Percentiles rank a stretch among this genome's conserved stretches.
Evolutionary conservation across 2,113 vertebrate genomes (phyloP).

Genomic region (Bettongia penicillata): DNA sequence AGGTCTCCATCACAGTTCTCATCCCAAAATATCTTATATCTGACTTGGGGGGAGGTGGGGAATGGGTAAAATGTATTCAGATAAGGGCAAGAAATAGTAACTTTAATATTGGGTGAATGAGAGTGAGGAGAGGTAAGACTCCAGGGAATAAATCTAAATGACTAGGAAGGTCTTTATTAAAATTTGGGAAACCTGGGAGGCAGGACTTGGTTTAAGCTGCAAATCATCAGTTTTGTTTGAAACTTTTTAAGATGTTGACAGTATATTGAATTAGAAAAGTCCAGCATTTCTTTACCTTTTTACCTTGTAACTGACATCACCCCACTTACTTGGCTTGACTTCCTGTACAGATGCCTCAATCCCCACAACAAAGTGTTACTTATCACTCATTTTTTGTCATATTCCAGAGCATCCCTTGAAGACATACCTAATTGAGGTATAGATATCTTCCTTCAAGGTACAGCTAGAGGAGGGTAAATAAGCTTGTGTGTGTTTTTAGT

Average conservation of each 20-base stretch:
- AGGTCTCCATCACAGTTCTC: not conserved
- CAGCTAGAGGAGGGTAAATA: not conserved
- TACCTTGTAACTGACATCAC: not conserved
- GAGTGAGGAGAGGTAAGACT: not conserved
- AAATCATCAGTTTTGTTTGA: not conserved
- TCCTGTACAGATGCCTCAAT: not conserved
- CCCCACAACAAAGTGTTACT: not conserved
- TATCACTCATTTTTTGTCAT: not conserved
- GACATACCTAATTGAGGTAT: not conserved
- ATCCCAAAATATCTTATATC: not conserved
- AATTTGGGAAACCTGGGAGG: not conserved
- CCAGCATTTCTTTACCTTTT: not conserved
- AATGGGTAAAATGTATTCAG: not conserved
- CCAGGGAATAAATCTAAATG: not conserved
- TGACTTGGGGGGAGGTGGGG: not conserved
- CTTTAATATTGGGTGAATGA: not conserved
- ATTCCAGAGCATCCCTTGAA: not conserved
- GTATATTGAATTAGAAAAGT: not conserved
- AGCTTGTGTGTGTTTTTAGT: not conserved
- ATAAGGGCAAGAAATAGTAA: not conserved
- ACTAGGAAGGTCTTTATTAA: not conserved
- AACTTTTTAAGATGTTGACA: not conserved
- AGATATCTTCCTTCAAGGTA: not conserved
- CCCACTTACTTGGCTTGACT: not conserved
- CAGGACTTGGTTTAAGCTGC: not conserved